These are phyloP conservation scores for Amphipyra tragopoginis DNA, from an alignment of 2,888 invertebrate genomes.

Conservation along the genomic window DNA sequence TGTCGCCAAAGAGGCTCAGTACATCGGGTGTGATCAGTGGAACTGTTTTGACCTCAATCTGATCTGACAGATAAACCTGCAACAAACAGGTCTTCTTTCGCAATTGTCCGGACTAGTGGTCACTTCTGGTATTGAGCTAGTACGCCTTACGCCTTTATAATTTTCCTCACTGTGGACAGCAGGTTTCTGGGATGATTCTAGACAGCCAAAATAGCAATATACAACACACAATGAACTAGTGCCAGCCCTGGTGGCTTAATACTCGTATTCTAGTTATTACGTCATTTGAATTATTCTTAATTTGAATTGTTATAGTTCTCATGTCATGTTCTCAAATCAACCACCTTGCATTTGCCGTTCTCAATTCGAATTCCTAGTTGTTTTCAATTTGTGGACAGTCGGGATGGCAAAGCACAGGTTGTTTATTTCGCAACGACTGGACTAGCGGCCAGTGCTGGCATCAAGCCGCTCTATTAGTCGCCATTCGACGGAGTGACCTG, in stretches of 20 bases:
- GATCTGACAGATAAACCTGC: conserved; percentile 24
- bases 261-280: no score
- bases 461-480: conserved; percentile 74
- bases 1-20: conserved; percentile 5
- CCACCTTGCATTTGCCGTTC: neutral
- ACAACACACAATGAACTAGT: no score
- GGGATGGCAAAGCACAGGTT: conserved; percentile 48
- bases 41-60: conserved; percentile 27
- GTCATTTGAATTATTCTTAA: neutral
- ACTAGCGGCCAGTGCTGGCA: conserved; percentile 43
- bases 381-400: conserved; percentile 4
- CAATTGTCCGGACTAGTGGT: conserved; percentile 5
- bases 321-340: neutral
- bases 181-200: no score
- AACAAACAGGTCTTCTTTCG: conserved; percentile 30
- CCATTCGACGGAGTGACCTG: conserved; percentile 77
- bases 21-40: conserved; percentile 13
- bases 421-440: conserved; percentile 64
- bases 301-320: neutral
- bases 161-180: no score
- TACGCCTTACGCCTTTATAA: no score
- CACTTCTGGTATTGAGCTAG: no score
- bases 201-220: no score
- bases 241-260: no score
- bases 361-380: neutral